Evolutionary conservation across 2,888 invertebrate species (phyloP).

Genomic region (Ornithoptera priamus): DNA sequence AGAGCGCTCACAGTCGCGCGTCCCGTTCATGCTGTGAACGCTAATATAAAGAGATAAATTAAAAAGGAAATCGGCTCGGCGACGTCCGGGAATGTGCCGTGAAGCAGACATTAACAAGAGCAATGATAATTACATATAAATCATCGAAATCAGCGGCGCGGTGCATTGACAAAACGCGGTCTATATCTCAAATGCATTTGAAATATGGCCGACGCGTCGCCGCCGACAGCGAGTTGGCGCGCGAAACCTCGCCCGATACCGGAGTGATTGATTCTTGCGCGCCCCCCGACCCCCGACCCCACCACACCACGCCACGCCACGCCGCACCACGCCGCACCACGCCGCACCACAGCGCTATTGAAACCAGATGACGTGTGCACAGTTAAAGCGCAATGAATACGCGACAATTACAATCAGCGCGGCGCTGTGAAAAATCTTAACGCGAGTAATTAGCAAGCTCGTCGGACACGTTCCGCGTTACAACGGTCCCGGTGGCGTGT

Average conservation of each 20-base stretch:
- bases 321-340: too few species aligned
- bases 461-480: too few species aligned
- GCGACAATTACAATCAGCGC: conserved; percentile 20
- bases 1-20: background rate
- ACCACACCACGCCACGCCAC: too few species aligned
- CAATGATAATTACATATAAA: conserved; percentile 78
- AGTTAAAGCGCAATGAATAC: conserved; percentile 27
- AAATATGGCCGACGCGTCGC: conserved; percentile 72
- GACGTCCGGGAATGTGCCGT: conserved; percentile 70
- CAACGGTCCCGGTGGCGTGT: background rate
- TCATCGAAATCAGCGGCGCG: conserved; percentile 75
- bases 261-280: conserved; percentile 69
- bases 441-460: too few species aligned
- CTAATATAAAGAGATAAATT: conserved; percentile 40
- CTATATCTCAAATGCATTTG: conserved; percentile 74
- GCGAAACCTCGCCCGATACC: conserved; percentile 64
- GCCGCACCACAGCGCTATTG: background rate
- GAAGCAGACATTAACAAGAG: conserved; percentile 74
- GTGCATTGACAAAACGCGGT: conserved; percentile 77
- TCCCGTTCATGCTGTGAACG: conserved; percentile 5
- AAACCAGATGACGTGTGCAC: conserved; percentile 13
- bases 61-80: conserved; percentile 62
- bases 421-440: conserved; percentile 21
- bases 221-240: conserved; percentile 71
- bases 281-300: conserved; percentile 25